Conservation (phyloP, 2,797 vertebrate genomes). For the Rhabdophis nuchalis region DNA sequence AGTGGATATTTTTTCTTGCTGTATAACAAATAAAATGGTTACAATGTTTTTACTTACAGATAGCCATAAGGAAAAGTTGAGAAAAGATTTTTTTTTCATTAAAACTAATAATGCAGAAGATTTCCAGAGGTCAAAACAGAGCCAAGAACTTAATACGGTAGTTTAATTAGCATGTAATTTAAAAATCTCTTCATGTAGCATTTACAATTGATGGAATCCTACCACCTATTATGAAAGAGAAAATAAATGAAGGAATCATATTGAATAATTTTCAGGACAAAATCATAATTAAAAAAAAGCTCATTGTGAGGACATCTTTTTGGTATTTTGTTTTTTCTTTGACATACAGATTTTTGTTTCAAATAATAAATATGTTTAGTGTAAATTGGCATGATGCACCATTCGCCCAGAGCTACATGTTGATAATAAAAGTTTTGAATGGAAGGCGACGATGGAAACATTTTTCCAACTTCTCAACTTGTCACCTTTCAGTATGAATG, state of each 20-base stretch:
- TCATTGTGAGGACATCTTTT: slow-evolving; percentile 25
- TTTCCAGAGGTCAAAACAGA: slow-evolving; percentile 34
- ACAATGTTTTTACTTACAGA: slow-evolving; percentile 27
- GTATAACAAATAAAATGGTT: slow-evolving; percentile 21
- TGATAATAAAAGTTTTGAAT: slow-evolving; percentile 64
- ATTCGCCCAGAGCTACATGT: slow-evolving; percentile 72
- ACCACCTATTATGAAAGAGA: background rate
- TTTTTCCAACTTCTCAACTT: slow-evolving; percentile 69
- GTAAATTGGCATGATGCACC: slow-evolving; percentile 73
- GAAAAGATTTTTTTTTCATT: slow-evolving; percentile 26
- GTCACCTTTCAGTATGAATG: slow-evolving; percentile 74
- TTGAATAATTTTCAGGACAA: slow-evolving; percentile 28
- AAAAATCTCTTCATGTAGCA: slow-evolving; percentile 40
- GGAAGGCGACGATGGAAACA: slow-evolving; percentile 53
- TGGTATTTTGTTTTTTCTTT: slow-evolving; percentile 51
- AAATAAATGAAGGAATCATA: slow-evolving; percentile 34
- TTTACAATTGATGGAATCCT: background rate
- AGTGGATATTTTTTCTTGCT: slow-evolving; percentile 39
- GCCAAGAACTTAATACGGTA: slow-evolving; percentile 49
- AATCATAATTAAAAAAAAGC: background rate
- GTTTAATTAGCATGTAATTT: slow-evolving; percentile 51
- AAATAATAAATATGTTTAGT: slow-evolving; percentile 68
- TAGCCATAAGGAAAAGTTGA: slow-evolving; percentile 19
- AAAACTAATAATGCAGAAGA: slow-evolving; percentile 29
- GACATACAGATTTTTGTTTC: slow-evolving; percentile 60